A percentile compares a stretch with the other conserved stretches of the same genome.
Evolutionary conservation across 1,140 invertebrate genomes (phyloP).

Genomic region (Anoplolepis gracilipes): DNA sequence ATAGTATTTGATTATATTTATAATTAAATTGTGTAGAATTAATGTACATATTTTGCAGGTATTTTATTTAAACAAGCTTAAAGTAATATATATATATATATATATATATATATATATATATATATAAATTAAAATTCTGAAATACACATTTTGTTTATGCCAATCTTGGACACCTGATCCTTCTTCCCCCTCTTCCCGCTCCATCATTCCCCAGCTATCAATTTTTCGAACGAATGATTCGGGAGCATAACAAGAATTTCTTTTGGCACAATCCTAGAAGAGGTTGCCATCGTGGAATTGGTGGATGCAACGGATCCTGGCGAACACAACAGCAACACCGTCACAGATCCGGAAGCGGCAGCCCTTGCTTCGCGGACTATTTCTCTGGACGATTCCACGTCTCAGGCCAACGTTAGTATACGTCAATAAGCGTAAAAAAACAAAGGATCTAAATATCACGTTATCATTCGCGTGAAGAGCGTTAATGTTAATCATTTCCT

Average conservation of each 20-base stretch:
- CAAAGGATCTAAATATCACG: neutral
- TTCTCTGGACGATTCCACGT: slow-evolving; percentile 80
- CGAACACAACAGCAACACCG: slow-evolving; percentile 80
- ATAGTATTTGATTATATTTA: too few species aligned
- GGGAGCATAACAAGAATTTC: slow-evolving; percentile 75
- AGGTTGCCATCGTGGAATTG: slow-evolving; percentile 82
- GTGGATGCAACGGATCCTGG: slow-evolving; percentile 82
- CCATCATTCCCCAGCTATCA: neutral
- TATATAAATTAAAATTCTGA: neutral
- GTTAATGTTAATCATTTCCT: neutral
- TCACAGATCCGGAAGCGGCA: slow-evolving; percentile 76
- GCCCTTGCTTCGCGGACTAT: slow-evolving; percentile 80
- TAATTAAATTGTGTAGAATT: too few species aligned
- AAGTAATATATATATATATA: too few species aligned
- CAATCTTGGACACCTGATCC: neutral
- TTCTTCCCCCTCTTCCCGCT: neutral
- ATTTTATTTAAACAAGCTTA: too few species aligned
- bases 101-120: too few species aligned
- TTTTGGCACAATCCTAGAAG: slow-evolving; percentile 82
- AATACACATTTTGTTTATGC: neutral
- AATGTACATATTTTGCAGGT: too few species aligned
- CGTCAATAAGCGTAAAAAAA: slow-evolving; percentile 52
- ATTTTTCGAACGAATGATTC: neutral
- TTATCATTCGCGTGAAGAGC: slow-evolving; percentile 7
- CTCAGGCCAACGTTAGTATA: slow-evolving; percentile 85